A percentile compares a stretch with the other conserved stretches of the same genome.
These are phyloP conservation scores for Turritopsis rubra DNA, from an alignment of 30 jellyfish, hydroid and myxozoan species.

Conservation along the genomic window DNA sequence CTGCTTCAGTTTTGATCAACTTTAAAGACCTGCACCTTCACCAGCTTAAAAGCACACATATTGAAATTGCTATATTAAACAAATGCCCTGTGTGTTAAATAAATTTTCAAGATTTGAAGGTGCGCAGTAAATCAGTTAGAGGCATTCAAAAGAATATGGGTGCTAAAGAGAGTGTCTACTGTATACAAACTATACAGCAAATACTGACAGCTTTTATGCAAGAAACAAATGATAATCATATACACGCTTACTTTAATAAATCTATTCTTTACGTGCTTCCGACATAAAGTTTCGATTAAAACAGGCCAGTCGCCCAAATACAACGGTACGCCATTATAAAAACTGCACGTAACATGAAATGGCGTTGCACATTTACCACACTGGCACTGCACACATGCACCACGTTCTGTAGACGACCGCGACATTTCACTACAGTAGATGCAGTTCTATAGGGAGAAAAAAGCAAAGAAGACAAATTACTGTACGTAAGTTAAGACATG, in stretches of 20 bases:
- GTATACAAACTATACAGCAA: no score
- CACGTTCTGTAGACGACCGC: conserved; percentile 31
- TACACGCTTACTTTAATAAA: background rate
- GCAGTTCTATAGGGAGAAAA: conserved; percentile 44
- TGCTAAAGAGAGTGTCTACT: no score
- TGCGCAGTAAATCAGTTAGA: no score
- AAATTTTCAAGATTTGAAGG: no score
- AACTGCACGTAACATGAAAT: conserved; percentile 86
- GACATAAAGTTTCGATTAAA: conserved; percentile 55
- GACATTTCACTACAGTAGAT: conserved; percentile 38
- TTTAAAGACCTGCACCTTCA: no score
- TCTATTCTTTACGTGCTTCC: conserved; percentile 39
- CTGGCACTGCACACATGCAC: conserved; percentile 73
- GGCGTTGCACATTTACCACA: conserved; percentile 77
- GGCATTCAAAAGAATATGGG: no score
- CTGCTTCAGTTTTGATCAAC: no score
- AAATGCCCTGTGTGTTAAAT: no score
- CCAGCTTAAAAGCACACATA: no score
- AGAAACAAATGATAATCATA: background rate
- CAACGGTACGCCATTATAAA: conserved; percentile 69
- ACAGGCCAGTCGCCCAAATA: conserved; percentile 87
- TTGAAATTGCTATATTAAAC: no score
- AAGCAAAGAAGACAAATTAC: no score
- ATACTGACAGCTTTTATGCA: background rate
- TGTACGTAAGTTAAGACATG: no score